These are phyloP conservation scores for Phalacrocorax brasilianus DNA, from an alignment of 2,113 vertebrate genomes.

Conservation along the genomic window DNA sequence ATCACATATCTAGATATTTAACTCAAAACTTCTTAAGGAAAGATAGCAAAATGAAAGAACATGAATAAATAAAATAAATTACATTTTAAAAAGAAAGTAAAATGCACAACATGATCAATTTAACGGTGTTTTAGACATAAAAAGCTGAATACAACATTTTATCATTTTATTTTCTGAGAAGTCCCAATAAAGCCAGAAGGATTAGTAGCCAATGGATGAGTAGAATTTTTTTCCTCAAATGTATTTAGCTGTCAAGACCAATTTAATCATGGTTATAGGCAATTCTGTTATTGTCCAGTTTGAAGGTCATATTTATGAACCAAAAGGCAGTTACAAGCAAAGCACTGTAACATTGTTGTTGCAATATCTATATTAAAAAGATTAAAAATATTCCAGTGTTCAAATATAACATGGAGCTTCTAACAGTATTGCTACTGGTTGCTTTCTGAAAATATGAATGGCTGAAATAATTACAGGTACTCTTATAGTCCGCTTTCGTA, in stretches of 20 bases:
- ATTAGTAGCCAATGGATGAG: background rate
- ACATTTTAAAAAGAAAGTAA: background rate
- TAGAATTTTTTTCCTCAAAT: background rate
- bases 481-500: background rate
- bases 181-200: background rate
- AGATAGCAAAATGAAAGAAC: background rate
- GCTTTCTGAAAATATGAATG: background rate
- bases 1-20: background rate
- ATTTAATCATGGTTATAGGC: background rate
- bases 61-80: background rate
- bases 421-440: background rate
- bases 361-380: background rate
- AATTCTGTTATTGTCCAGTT: background rate
- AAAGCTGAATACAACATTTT: background rate
- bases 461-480: background rate
- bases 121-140: background rate
- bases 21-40: background rate
- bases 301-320: background rate
- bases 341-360: background rate
- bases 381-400: background rate
- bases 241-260: background rate
- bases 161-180: background rate
- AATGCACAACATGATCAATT: background rate
- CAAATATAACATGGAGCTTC: background rate
- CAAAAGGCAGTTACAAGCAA: background rate